Evolutionary conservation across 2,797 vertebrate genomes (phyloP), one percentile per base, ranked within the genome.

Genomic region (Spinibarbus caldwelli): DNA sequence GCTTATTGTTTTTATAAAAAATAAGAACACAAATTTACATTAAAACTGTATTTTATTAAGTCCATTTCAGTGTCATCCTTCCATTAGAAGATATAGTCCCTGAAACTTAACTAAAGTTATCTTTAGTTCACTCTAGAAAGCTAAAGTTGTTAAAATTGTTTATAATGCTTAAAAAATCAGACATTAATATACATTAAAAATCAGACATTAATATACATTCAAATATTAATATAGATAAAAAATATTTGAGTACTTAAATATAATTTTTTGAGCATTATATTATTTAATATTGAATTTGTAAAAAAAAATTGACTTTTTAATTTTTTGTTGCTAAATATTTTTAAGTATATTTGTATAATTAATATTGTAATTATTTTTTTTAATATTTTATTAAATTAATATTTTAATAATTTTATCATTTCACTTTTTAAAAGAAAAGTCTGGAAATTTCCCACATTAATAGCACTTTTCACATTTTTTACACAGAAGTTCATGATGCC

Each of bases 231-330:
- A 45, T 26, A 45, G 2, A 45, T 10, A 49, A 0, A 19, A 47
- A 72, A 29, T 17, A 29, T 45, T 72, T 5, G 1, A 29, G 15
- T 62, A 29, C 59, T 62, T 62, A 29, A 29, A 62, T 15, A 62
- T 2, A 11, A 11, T 57, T 57, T 23, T 57, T 47, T 34, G 11
- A 23, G 10, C 6, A 47, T 52, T 21, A 21, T 21, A 47, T 19
- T 19, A 21, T 31, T 19, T 1, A 43, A 19, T 5, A 11, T 75
- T 49, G 11, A 7, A 31, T 19, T 19, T 10, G 1, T 29, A 26
- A 10, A 19, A 8, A 47, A 2, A 10, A 2, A 59, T 5, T 0
- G 0, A 0, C 4, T 1, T 45, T 45, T 45, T 9, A 1, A 26
- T 19, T 6, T 72, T 75, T 34, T 52, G 31, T 31, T 17, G 26